Base-by-base conservation (phyloP, 2,797 vertebrate species). In the Phataginus tricuspis region DNA sequence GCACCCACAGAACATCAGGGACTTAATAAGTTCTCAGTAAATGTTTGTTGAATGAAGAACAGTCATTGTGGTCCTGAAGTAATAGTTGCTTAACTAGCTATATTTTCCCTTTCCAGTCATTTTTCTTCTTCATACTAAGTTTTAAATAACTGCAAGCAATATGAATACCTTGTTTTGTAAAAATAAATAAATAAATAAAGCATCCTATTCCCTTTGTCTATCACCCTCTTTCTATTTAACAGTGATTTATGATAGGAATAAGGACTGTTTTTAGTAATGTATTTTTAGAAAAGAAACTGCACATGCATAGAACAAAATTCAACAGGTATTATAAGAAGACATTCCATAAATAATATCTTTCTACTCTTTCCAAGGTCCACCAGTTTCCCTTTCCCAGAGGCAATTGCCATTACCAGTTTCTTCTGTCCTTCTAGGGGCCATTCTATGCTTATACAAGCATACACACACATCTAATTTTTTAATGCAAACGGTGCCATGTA, bases 91-190 rank as follows among this genome's bases (percentile, higher is more conserved):
- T 63, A 68, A 64, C 78, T 29, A 82, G n/a, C 57, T 77, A 1
- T 71, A 53, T 66, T 93, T 91, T 49, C 29, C 34, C 14, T 78
- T 79, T 85, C 16, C 1, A n/a, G 39, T 57, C 4, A 27, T 92
- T 84, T 92, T 83, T 16, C 14, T 77, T 75, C 83, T 72, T 86
- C 45, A 15, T 74, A 74, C 19, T 55, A 64, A 72, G 74, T 86
- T 34, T 34, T 55, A 74, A 93, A 79, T 74, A 61, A 75, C 78
- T 96, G 37, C 23, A 95, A 95, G 16, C 75, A 79, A 78, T 57
- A 34, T 53, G 2, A 92, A 96, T 74, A 66, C 18, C 42, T 86
- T 96, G 27, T 29, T 79, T 92, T 82, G 9, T 49, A 66, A n/a
- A 86, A 72, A 45, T 39, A 39, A 79, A 25, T 82, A 91, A 57